Percentiles rank a stretch among this genome's conserved stretches.
Evolutionary conservation across 1,140 invertebrate species (phyloP).

Genomic region (Lordiphosa mommai): DNA sequence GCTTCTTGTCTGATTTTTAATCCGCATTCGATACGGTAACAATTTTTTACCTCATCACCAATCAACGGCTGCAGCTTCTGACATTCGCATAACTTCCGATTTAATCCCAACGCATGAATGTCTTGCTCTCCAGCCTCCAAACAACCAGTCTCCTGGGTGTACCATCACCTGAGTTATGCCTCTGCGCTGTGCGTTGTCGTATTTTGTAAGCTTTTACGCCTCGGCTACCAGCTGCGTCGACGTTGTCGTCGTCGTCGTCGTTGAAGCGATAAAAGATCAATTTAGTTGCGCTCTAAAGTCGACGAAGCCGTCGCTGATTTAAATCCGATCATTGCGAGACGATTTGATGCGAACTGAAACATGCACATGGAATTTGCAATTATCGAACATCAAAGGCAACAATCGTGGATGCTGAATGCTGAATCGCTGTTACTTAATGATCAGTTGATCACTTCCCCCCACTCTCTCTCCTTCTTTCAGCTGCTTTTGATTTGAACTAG

Average conservation of each 20-base stretch:
- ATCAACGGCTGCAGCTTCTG: conserved; percentile 42
- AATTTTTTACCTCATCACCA: conserved; percentile 65
- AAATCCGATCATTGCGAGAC: conserved; percentile 75
- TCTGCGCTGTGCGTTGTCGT: conserved; percentile 68
- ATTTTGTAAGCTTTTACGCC: conserved; percentile 76
- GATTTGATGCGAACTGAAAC: conserved; percentile 77
- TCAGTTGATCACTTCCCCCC: too few relatives aligned
- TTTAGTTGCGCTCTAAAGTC: conserved; percentile 65
- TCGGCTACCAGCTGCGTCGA: conserved; percentile 49
- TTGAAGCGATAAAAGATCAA: conserved; percentile 78
- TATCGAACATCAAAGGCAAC: conserved; percentile 69
- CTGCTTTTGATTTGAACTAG: too few relatives aligned
- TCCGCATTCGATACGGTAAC: conserved; percentile 77
- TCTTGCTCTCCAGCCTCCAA: conserved; percentile 35
- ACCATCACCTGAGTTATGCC: conserved; percentile 61
- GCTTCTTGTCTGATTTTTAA: conserved; percentile 60
- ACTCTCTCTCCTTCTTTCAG: too few relatives aligned
- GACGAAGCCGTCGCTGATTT: conserved; percentile 45
- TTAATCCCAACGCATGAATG: conserved; percentile 71
- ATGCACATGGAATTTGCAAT: conserved; percentile 77
- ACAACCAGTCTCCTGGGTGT: neutral
- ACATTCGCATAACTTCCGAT: conserved; percentile 75
- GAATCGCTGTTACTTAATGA: too few relatives aligned
- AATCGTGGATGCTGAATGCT: neutral
- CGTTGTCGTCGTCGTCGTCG: conserved; percentile 27